A percentile compares a stretch with the other conserved stretches of the same genome.
Evolutionary conservation across 2,113 vertebrate genomes (phyloP).

Genomic region (Carassius gibelio): DNA sequence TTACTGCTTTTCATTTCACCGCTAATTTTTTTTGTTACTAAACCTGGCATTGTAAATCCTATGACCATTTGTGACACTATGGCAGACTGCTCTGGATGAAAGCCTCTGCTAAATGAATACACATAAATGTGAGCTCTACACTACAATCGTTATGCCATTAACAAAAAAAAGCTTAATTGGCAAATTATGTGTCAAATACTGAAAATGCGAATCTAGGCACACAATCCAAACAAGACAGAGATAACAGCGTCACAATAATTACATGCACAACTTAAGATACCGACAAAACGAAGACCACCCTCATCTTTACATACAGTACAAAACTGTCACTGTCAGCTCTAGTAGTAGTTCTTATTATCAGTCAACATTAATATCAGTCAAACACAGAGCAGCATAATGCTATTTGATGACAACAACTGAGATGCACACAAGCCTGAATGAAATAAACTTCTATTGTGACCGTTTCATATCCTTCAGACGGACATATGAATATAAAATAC

Average conservation of each 20-base stretch:
- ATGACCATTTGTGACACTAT: neutral
- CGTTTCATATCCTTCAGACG: neutral
- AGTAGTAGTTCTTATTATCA: neutral
- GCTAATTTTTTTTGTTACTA: neutral
- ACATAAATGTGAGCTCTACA: neutral
- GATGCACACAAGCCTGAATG: neutral
- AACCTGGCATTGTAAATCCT: neutral
- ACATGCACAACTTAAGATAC: neutral
- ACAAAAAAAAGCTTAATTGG: neutral
- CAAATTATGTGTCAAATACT: neutral
- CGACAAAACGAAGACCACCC: neutral
- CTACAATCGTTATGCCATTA: neutral
- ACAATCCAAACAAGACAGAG: neutral
- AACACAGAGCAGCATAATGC: neutral
- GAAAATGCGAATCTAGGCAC: neutral
- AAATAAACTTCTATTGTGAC: neutral
- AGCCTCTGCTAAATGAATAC: neutral
- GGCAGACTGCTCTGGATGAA: neutral
- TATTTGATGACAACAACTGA: neutral
- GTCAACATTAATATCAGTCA: neutral
- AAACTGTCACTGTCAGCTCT: neutral
- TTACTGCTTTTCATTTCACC: neutral
- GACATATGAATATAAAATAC: neutral
- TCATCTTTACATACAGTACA: neutral
- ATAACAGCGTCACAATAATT: neutral